Evolutionary conservation across 1,140 invertebrate species (phyloP).

Genomic region (Trachymyrmex septentrionalis): DNA sequence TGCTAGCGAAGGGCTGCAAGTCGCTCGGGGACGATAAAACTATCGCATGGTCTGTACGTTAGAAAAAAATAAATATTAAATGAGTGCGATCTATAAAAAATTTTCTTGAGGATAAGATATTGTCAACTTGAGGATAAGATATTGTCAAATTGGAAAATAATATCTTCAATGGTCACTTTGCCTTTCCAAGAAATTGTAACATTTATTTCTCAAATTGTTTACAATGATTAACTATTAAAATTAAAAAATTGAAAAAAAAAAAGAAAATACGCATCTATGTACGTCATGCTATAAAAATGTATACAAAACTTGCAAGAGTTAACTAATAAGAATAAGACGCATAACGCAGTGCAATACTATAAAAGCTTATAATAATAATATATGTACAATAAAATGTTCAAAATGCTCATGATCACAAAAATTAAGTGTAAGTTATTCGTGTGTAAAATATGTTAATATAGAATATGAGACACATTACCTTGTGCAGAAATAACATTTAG

Average conservation of each 20-base stretch:
- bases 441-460: neutral
- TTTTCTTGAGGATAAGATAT: neutral
- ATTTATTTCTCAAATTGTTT: slow-evolving; percentile 2
- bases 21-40: slow-evolving; percentile 54
- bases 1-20: slow-evolving; percentile 77
- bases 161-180: neutral
- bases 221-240: neutral
- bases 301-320: slow-evolving; percentile 19
- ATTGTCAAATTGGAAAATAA: neutral
- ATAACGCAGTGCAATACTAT: neutral
- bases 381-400: slow-evolving; percentile 19
- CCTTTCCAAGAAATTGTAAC: neutral
- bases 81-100: neutral
- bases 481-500: slow-evolving; percentile 23
- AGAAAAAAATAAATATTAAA: neutral
- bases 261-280: neutral
- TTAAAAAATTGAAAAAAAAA: neutral
- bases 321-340: neutral
- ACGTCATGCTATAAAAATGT: slow-evolving; percentile 24
- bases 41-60: neutral
- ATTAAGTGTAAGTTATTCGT: neutral
- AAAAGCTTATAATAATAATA: neutral
- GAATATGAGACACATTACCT: slow-evolving; percentile 9
- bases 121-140: neutral
- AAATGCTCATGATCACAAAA: slow-evolving; percentile 3